Percentiles rank a stretch among this genome's conserved stretches.
Conservation (phyloP, 2,888 invertebrate species). For the Anodontia alba region DNA sequence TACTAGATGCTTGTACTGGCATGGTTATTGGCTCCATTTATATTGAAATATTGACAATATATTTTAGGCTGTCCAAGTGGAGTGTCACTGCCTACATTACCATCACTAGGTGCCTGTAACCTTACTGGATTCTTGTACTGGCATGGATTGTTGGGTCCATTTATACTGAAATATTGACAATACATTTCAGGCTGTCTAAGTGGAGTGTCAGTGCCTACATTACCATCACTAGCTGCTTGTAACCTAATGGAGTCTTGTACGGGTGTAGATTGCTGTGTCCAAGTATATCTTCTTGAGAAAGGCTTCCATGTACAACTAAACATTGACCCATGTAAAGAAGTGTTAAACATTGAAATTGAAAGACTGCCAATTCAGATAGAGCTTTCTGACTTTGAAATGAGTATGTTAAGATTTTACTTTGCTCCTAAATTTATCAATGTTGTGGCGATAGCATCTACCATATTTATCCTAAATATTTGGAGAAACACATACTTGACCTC, state of each 20-base stretch:
- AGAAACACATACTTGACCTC: no score
- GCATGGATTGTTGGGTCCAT: no score
- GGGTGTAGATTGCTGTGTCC: constrained; percentile 65
- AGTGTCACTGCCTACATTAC: no score
- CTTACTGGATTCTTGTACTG: no score
- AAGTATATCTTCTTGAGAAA: constrained; percentile 58
- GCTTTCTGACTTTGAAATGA: constrained; percentile 27
- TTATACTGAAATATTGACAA: no score
- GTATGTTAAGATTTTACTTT: constrained; percentile 21
- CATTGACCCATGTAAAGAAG: constrained; percentile 64
- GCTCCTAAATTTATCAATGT: not conserved
- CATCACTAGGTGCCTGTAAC: no score
- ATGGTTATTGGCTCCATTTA: no score
- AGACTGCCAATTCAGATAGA: constrained; percentile 39
- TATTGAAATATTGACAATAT: no score
- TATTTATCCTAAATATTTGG: not conserved
- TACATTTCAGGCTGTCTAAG: constrained; percentile 48
- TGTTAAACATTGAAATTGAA: constrained; percentile 62
- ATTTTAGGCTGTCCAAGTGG: no score
- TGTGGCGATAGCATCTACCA: not conserved
- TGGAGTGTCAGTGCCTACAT: constrained; percentile 30
- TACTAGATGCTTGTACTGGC: no score
- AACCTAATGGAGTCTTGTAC: constrained; percentile 56
- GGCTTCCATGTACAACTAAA: constrained; percentile 62
- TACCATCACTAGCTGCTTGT: constrained; percentile 50